phyloP scores from a whole-genome alignment of 2,888 invertebrate species.

The Drosophila koepferae region DNA sequence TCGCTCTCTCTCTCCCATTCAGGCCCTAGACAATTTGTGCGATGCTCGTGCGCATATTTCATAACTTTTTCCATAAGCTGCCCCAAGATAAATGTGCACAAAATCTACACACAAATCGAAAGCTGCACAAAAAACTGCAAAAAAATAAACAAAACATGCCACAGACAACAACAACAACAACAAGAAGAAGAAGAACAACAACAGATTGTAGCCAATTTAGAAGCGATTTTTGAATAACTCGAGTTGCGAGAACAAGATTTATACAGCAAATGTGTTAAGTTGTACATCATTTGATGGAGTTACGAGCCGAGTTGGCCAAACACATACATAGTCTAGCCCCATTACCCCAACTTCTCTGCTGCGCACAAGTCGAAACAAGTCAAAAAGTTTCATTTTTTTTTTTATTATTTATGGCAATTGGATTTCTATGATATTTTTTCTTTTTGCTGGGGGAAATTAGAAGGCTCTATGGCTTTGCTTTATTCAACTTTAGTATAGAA shows the following conservation, averaged over 20 bases:
- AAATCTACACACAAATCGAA: slow-evolving; percentile 83
- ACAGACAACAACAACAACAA: slow-evolving; percentile 35
- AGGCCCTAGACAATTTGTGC: slow-evolving; percentile 71
- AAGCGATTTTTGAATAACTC: slow-evolving; percentile 83
- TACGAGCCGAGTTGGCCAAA: slow-evolving; percentile 49
- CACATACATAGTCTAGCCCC: neutral
- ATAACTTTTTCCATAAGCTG: slow-evolving; percentile 83
- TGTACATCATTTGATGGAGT: slow-evolving; percentile 84
- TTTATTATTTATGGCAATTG: slow-evolving; percentile 77
- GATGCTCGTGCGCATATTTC: slow-evolving; percentile 81
- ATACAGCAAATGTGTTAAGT: slow-evolving; percentile 83
- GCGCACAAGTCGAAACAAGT: slow-evolving; percentile 1
- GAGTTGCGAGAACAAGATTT: slow-evolving; percentile 81
- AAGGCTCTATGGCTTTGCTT: slow-evolving; percentile 8
- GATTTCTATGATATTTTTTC: slow-evolving; percentile 64
- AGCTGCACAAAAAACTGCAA: slow-evolving; percentile 72
- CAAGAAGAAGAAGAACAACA: slow-evolving; percentile 33
- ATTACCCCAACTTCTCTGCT: neutral
- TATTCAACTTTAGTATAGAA: slow-evolving; percentile 29
- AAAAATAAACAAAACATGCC: slow-evolving; percentile 46
- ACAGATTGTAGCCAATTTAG: slow-evolving; percentile 81
- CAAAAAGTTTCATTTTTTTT: slow-evolving; percentile 50
- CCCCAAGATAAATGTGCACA: slow-evolving; percentile 82
- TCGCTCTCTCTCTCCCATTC: neutral
- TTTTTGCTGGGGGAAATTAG: slow-evolving; percentile 7